Evolutionary conservation across 2,888 invertebrate genomes (phyloP).

Genomic region (Augiades crinisus): DNA sequence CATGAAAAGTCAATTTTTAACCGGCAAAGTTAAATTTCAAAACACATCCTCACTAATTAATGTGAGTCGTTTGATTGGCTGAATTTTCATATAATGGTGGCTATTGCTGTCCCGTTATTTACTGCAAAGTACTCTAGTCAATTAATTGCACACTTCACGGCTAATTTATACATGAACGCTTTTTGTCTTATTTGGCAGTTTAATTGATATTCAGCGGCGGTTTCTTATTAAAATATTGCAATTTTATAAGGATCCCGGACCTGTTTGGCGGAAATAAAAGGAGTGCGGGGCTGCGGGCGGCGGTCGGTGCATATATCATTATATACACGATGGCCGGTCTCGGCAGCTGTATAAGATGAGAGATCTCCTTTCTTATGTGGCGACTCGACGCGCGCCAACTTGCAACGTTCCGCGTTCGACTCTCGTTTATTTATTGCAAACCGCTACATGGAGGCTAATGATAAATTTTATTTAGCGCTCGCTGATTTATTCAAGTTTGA

Average conservation of each 20-base stretch:
- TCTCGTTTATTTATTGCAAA: constrained; percentile 36
- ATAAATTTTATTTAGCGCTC: constrained; percentile 30
- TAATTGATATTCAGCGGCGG: constrained; percentile 63
- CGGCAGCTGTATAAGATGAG: constrained; percentile 52
- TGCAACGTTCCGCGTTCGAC: constrained; percentile 27
- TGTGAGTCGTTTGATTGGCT: constrained; percentile 7
- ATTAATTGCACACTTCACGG: constrained; percentile 51
- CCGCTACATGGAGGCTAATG: constrained; percentile 32
- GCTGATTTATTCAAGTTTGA: constrained; percentile 22
- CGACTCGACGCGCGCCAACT: constrained; percentile 44
- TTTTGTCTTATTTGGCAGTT: constrained; percentile 57
- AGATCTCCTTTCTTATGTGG: constrained; percentile 55
- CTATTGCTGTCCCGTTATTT: not conserved
- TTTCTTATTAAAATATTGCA: constrained; percentile 70
- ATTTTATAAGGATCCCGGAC: constrained; percentile 63
- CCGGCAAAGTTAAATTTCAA: not conserved
- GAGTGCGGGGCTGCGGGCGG: constrained; percentile 44
- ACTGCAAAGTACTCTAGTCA: constrained; percentile 36
- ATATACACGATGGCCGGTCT: constrained; percentile 41
- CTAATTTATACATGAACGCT: constrained; percentile 49
- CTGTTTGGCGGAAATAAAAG: constrained; percentile 58
- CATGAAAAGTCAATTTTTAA: not conserved
- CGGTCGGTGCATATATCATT: constrained; percentile 54
- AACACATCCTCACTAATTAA: not conserved
- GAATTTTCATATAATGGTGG: constrained; percentile 12